Evolutionary conservation across 2,888 invertebrate genomes (phyloP).

Genomic region (Eristalinus aeneus): DNA sequence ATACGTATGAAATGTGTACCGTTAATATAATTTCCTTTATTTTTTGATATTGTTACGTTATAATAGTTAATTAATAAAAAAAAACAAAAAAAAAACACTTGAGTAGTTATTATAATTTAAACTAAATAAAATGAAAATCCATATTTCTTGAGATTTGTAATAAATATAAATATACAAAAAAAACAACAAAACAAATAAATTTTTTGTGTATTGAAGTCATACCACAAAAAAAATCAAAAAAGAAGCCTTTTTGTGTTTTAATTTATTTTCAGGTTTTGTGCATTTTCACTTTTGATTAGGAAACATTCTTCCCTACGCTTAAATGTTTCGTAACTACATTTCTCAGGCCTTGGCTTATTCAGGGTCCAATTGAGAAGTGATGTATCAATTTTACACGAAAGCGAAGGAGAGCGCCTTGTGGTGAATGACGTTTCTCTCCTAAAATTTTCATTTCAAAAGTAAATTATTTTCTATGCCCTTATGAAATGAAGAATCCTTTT

Average conservation of each 20-base stretch:
- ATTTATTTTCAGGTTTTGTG: conserved; percentile 4
- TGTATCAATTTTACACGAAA: no score
- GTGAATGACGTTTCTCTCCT: no score
- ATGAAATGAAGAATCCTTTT: no score
- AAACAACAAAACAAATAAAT: conserved; percentile 23
- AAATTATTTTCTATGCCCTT: no score
- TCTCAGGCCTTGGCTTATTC: no score
- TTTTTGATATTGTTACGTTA: conserved; percentile 68
- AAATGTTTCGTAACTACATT: no score
- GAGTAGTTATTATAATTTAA: conserved; percentile 67
- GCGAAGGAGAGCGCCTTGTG: no score
- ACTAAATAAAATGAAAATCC: conserved; percentile 50
- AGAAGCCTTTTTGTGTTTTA: conserved; percentile 26
- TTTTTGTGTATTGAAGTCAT: conserved; percentile 71
- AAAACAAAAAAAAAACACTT: not conserved
- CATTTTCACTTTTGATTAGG: no score
- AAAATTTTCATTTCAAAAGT: no score
- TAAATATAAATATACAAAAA: conserved; percentile 48
- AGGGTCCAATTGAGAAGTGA: no score
- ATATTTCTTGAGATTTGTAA: conserved; percentile 71
- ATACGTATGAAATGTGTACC: conserved; percentile 29
- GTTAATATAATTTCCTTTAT: conserved; percentile 55
- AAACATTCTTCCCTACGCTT: no score
- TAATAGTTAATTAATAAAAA: conserved; percentile 56
- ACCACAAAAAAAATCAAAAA: conserved; percentile 68